Evolutionary conservation across 2,797 vertebrate genomes (phyloP).

Genomic region (Neostethus bicornis): DNA sequence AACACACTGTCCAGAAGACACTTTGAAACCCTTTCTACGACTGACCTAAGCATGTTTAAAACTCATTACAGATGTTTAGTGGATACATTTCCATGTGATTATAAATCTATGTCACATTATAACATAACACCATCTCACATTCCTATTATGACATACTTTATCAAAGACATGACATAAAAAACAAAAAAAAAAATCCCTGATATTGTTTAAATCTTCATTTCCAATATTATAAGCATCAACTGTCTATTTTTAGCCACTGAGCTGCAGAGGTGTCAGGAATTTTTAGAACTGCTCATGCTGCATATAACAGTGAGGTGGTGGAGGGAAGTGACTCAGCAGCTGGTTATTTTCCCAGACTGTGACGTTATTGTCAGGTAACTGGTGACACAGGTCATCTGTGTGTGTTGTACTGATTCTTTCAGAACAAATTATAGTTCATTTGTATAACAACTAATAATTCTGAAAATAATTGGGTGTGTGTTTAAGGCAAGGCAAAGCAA

Average conservation of each 20-base stretch:
- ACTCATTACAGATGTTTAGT: background rate
- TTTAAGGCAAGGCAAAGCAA: too few relatives aligned
- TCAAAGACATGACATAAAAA: too few relatives aligned
- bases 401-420: background rate
- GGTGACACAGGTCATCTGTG: slow-evolving; percentile 8
- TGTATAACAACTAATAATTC: background rate
- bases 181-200: too few relatives aligned
- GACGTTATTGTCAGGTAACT: slow-evolving; percentile 8
- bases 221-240: slow-evolving; percentile 3
- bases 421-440: background rate
- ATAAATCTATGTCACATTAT: background rate
- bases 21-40: too few relatives aligned
- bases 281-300: background rate
- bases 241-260: slow-evolving; percentile 6
- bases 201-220: too few relatives aligned
- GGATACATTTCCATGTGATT: background rate
- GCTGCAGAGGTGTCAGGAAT: slow-evolving; percentile 1
- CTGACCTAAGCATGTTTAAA: too few relatives aligned
- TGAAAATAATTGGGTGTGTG: background rate
- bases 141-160: slow-evolving; percentile 1
- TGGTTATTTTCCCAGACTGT: slow-evolving; percentile 14
- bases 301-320: background rate
- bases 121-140: too few relatives aligned
- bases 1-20: too few relatives aligned
- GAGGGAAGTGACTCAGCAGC: slow-evolving; percentile 14